Evolutionary conservation across 2,797 vertebrate species (phyloP), one percentile per base, ranked within the genome.

Genomic region (Falco novaeseelandiae): DNA sequence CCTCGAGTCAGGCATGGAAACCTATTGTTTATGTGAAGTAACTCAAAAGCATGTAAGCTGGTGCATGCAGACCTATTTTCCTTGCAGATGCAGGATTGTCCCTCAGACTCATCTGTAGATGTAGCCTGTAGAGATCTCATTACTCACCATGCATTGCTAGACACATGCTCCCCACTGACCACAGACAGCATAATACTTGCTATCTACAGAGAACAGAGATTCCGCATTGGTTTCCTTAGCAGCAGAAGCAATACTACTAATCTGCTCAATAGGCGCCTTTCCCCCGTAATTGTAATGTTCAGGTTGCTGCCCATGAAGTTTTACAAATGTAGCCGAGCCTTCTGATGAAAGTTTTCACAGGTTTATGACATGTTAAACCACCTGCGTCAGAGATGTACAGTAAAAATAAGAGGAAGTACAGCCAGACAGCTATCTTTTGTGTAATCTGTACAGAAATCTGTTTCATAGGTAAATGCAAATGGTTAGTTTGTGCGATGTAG

Each of bases 211-310:
- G 65, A 88, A 49, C 42, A n/a, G 32, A 63, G 73, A 95, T 96
- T 93, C 93, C 84, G 0, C 23, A 0, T 12, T 44, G 66, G 95
- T 96, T 70, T 92, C 95, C 96, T 52, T 88, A 89, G 95, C 57
- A 96, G 96, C 96, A 90, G 85, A 85, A 87, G 93, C 77, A 84
- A 3, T 70, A 88, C 58, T 10, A 76, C 62, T 62, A 49, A 90
- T 92, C 83, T 83, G 59, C 79, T 81, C 72, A 72, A 65, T 6
- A 76, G 87, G 79, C 71, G 29, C 36, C 48, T 72, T 83, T 66
- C 79, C 62, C 81, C 87, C n/a, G 42, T 66, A 80, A 46, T 42
- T 5, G 5, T 42, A 76, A 62, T 34, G 91, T 54, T 12, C 55
- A 67, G 49, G 36, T 13, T 7, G 3, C 61, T 78, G 82, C 79